Conservation (phyloP, 2,888 invertebrate genomes). For the Syrista parreyssii region DNA sequence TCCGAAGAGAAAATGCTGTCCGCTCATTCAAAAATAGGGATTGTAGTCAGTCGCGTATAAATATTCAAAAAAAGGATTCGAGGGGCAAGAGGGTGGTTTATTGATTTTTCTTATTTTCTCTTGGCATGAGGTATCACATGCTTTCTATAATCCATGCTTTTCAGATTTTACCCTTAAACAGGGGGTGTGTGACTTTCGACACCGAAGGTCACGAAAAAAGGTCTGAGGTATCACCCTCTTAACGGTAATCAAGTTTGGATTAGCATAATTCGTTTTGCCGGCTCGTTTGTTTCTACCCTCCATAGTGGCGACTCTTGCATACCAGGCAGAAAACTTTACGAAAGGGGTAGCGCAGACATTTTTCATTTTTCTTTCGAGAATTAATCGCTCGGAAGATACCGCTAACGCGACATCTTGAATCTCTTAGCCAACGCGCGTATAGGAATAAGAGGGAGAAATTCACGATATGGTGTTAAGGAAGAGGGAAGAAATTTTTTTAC, state of each 20-base stretch:
- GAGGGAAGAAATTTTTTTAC: neutral
- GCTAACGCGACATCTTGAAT: neutral
- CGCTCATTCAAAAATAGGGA: neutral
- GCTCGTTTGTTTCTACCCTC: conserved; percentile 14
- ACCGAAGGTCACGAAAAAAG: neutral
- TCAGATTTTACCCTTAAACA: neutral
- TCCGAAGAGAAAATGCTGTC: neutral
- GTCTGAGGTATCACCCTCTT: conserved; percentile 1
- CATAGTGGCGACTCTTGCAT: conserved; percentile 1
- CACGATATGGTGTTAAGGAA: neutral
- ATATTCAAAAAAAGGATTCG: neutral
- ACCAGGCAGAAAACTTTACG: neutral
- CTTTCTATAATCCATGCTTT: neutral
- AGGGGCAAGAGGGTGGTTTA: neutral
- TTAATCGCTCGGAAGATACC: neutral
- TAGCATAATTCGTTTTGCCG: conserved; percentile 21
- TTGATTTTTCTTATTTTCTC: neutral
- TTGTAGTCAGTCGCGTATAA: neutral
- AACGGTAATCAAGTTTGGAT: conserved; percentile 18
- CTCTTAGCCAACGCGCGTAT: neutral
- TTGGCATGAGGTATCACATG: neutral
- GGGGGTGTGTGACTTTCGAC: neutral
- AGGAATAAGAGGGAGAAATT: neutral
- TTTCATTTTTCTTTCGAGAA: neutral
- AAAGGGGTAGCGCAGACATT: neutral